Percentiles rank a stretch among this genome's conserved stretches.
These are phyloP conservation scores for Tortricodes alternella DNA, from an alignment of 2,888 invertebrate genomes.

Conservation along the genomic window DNA sequence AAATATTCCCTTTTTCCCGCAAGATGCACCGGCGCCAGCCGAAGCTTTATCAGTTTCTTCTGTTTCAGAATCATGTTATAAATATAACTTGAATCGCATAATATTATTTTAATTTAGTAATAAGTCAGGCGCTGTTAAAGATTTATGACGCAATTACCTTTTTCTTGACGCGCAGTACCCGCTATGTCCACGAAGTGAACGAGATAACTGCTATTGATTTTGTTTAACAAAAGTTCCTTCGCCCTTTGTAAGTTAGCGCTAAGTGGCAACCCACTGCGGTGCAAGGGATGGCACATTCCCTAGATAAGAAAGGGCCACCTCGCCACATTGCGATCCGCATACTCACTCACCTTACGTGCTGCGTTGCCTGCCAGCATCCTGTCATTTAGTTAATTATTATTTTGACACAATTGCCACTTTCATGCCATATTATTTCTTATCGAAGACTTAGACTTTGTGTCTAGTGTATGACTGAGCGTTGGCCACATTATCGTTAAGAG, in stretches of 20 bases:
- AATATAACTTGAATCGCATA: conserved; percentile 50
- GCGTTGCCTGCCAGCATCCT: conserved; percentile 42
- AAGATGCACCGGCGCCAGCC: too few relatives aligned
- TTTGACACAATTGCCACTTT: conserved; percentile 27
- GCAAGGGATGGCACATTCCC: conserved; percentile 73
- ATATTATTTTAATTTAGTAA: conserved; percentile 43
- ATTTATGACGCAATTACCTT: conserved; percentile 52
- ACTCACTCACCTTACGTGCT: conserved; percentile 58
- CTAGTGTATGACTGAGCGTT: conserved; percentile 12
- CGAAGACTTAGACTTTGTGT: conserved; percentile 21
- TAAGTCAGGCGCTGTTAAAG: conserved; percentile 44
- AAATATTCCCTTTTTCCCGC: neutral
- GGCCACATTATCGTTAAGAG: conserved; percentile 19
- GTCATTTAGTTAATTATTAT: conserved; percentile 32
- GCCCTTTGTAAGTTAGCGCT: conserved; percentile 64
- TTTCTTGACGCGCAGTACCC: conserved; percentile 51
- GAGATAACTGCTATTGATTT: conserved; percentile 70
- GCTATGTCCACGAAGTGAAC: conserved; percentile 61
- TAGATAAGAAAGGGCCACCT: conserved; percentile 65
- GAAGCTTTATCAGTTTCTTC: too few relatives aligned
- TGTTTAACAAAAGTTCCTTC: conserved; percentile 60
- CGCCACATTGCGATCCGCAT: conserved; percentile 66
- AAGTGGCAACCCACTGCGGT: conserved; percentile 66
- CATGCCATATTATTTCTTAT: conserved; percentile 22
- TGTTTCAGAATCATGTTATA: conserved; percentile 35